A percentile compares a stretch with the other conserved stretches of the same genome.
Conservation (phyloP, 2,113 vertebrate genomes). For the Takifugu flavidus region DNA sequence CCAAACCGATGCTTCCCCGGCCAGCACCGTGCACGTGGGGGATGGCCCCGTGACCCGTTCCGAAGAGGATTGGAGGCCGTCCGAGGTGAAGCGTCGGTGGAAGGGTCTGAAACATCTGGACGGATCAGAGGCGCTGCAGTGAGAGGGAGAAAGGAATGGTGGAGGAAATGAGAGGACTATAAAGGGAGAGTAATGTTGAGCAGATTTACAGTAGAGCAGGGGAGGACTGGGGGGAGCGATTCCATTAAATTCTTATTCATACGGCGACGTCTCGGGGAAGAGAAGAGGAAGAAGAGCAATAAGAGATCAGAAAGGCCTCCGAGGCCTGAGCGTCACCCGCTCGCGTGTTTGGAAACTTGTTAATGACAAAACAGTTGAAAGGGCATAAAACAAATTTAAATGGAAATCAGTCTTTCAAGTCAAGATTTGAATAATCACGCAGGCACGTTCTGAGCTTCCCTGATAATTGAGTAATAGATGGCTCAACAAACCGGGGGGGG, state of each 20-base stretch:
- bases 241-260: constrained; percentile 7
- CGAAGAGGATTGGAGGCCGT: constrained; percentile 19
- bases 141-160: constrained; percentile 13
- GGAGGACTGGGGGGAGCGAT: constrained; percentile 2
- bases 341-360: constrained; percentile 7
- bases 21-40: constrained; percentile 17
- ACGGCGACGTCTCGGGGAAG: background rate
- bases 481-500: too few species aligned
- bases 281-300: constrained; percentile 1
- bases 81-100: constrained; percentile 22
- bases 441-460: background rate
- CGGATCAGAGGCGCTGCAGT: constrained; percentile 9
- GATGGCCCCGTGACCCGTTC: constrained; percentile 42
- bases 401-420: constrained; percentile 17
- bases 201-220: constrained; percentile 1
- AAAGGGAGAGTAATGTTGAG: constrained; percentile 7
- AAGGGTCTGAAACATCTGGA: constrained; percentile 45
- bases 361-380: constrained; percentile 11
- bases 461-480: too few species aligned
- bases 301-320: constrained; percentile 7
- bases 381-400: constrained; percentile 18
- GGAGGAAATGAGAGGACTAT: constrained; percentile 5
- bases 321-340: background rate
- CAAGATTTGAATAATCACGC: constrained; percentile 1
- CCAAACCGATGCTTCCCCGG: constrained; percentile 27